Conservation (phyloP, 2,797 vertebrate species). For the Micropoecilia bifurca region DNA sequence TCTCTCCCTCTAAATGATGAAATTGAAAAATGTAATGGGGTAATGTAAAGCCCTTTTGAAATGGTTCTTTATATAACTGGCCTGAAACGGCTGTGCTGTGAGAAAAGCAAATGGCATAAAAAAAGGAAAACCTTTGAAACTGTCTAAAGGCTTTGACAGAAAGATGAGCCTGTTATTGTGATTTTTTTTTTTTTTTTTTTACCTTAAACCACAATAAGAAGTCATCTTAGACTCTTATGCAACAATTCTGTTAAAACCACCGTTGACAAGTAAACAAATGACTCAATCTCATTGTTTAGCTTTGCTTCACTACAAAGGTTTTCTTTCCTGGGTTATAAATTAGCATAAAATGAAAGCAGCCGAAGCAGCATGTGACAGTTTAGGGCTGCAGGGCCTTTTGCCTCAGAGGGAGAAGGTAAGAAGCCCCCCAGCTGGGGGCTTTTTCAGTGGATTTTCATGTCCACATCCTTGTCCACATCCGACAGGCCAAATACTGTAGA, state of each 20-base stretch:
- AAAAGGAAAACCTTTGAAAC: not conserved
- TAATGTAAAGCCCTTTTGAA: constrained; percentile 57
- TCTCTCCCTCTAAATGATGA: constrained; percentile 40
- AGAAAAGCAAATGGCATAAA: not conserved
- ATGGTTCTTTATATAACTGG: constrained; percentile 48
- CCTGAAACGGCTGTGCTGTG: constrained; percentile 19
- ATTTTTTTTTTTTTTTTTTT: not conserved
- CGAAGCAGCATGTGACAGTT: constrained; percentile 9
- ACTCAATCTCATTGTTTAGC: not conserved
- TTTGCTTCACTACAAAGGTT: constrained; percentile 8
- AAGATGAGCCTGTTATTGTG: not conserved
- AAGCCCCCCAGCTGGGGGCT: not conserved
- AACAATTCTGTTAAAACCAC: constrained; percentile 3
- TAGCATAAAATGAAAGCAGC: constrained; percentile 11
- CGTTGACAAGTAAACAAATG: not conserved
- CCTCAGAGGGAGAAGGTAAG: not conserved
- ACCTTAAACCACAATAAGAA: constrained; percentile 4
- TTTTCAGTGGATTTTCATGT: not conserved
- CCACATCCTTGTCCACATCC: not conserved
- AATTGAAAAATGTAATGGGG: constrained; percentile 55
- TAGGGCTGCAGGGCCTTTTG: not conserved
- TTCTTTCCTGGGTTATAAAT: constrained; percentile 23
- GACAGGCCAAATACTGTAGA: not conserved
- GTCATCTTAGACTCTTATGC: not conserved
- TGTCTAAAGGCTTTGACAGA: constrained; percentile 16